Conservation (phyloP, 2,797 vertebrate genomes). For the Bovichtus variegatus region DNA sequence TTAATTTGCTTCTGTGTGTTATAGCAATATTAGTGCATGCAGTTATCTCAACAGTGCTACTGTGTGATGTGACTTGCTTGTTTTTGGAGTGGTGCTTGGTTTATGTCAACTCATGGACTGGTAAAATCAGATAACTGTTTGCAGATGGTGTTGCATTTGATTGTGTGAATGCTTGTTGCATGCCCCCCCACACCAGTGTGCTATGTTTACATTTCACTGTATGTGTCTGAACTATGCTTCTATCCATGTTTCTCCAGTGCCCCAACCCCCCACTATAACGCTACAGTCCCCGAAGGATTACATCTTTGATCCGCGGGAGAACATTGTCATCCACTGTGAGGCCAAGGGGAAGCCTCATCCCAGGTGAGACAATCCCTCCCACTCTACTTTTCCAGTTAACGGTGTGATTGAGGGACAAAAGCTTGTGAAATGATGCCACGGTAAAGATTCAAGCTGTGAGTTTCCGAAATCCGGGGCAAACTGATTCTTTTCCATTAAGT, state of each 20-base stretch:
- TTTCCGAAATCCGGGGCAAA: not conserved
- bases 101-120: conserved; percentile 21
- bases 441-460: not conserved
- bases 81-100: conserved; percentile 44
- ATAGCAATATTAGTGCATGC: conserved; percentile 70
- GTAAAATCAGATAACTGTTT: conserved; percentile 38
- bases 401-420: not conserved
- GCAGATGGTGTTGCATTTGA: conserved; percentile 17
- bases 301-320: conserved; percentile 97
- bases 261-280: conserved; percentile 96
- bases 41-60: conserved; percentile 25
- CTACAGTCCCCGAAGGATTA: conserved; percentile 97
- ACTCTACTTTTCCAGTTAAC: too few relatives aligned
- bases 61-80: conserved; percentile 37
- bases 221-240: conserved; percentile 18
- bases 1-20: conserved; percentile 45
- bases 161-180: conserved; percentile 47
- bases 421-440: not conserved
- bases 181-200: not conserved
- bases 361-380: conserved; percentile 81
- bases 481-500: conserved; percentile 10
- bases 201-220: not conserved
- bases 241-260: conserved; percentile 86
- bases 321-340: conserved; percentile 96
- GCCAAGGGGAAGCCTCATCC: conserved; percentile 97